A percentile compares a stretch with the other conserved stretches of the same genome.
Evolutionary conservation across 2,797 vertebrate genomes (phyloP).

Genomic region (Xiphorhynchus erythropygius): DNA sequence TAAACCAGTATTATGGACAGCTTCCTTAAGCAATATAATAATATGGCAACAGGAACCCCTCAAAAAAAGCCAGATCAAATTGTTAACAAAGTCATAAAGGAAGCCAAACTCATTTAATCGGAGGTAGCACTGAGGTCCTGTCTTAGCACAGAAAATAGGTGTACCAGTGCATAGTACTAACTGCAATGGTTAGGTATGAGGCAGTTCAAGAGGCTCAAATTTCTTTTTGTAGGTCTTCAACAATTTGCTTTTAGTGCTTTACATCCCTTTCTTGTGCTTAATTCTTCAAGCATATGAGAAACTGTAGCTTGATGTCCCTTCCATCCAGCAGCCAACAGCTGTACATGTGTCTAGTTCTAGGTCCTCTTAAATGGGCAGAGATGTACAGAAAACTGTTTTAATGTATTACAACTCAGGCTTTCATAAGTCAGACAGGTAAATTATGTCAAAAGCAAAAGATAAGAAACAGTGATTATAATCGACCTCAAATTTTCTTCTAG

Average conservation of each 20-base stretch:
- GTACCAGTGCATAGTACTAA: background rate
- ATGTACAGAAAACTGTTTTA: background rate
- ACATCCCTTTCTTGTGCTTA: background rate
- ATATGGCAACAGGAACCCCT: background rate
- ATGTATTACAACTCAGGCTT: background rate
- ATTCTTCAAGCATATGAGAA: background rate
- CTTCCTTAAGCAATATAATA: background rate
- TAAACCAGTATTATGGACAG: background rate
- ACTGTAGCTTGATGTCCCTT: background rate
- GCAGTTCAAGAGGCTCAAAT: background rate
- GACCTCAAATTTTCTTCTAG: constrained; percentile 35
- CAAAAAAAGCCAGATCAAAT: background rate
- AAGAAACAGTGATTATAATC: constrained; percentile 41
- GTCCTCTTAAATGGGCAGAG: background rate
- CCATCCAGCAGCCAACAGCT: background rate
- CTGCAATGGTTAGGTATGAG: background rate
- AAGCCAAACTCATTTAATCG: background rate
- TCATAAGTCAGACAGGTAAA: background rate
- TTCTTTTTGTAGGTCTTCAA: background rate
- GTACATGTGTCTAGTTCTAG: background rate
- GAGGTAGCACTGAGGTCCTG: background rate
- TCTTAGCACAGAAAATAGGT: background rate
- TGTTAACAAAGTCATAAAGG: background rate
- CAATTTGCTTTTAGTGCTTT: background rate
- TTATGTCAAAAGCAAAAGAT: constrained; percentile 11